Evolutionary conservation across 2,797 vertebrate genomes (phyloP), one percentile per base, ranked within the genome.

Genomic region (Leuciscus waleckii): DNA sequence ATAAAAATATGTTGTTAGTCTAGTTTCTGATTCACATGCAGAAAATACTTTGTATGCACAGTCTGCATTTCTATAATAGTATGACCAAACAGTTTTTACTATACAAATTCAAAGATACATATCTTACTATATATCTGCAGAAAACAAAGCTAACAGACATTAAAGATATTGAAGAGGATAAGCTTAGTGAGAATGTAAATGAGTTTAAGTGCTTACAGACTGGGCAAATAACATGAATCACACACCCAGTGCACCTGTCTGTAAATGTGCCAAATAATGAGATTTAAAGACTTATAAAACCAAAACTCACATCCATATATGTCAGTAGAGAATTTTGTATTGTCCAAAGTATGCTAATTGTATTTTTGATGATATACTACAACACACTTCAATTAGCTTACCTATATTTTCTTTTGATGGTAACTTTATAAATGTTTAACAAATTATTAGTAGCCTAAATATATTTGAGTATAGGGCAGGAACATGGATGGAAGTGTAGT

Each of bases 211-310:
- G 81, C 68, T 84, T 68, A 86, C 73, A 84, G 54, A 82, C 68
- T 39, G 74, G 79, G 82, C 78, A 89, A 84, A 89, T 84, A 84
- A 86, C 77, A 87, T 84, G 84, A 87, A 89, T 84, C 77, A 86
- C 76, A 87, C 85, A 82, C 71, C 76, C 61, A 83, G 74, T 85
- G 75, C n/a, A 71, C 37, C 35, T 39, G 39, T 74, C 37, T 69
- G 35, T 39, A 69, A n/a, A 69, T 41, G 35, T 68, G 32, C 16
- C 35, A 70, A 21, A 41, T 23, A 70, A 70, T 41, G 1, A 70
- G 37, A 41, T 70, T 70, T 41, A 41, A 70, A 41, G 9, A 13
- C 1, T 13, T 41, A n/a, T 41, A 35, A n/a, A 43, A n/a, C 6
- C n/a, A 13, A 29, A 73, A 49, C 43, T 73, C 14, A 49, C 70